These are phyloP conservation scores for Sigmodon hispidus DNA, from an alignment of 2,113 vertebrate genomes.

Conservation along the genomic window DNA sequence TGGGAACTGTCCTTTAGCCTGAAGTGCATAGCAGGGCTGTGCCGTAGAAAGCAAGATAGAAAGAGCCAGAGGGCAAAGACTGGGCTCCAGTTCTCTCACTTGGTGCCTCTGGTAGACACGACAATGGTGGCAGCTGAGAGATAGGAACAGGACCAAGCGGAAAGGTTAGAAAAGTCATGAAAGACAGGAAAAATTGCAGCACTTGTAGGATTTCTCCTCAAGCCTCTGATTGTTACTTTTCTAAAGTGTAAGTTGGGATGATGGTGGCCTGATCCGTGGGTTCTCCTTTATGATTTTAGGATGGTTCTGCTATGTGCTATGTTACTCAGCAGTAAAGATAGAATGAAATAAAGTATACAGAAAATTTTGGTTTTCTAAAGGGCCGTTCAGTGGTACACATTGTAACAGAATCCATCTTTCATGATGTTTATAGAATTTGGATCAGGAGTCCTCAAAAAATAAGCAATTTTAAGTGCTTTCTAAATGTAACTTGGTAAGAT, in stretches of 20 bases:
- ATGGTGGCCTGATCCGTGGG: not conserved
- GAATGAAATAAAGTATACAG: not conserved
- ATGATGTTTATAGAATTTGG: constrained; percentile 4
- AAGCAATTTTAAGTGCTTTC: not conserved
- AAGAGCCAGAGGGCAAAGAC: not conserved
- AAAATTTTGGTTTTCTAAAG: not conserved
- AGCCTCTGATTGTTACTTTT: not conserved
- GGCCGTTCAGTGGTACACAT: not conserved
- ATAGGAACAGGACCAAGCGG: accelerated
- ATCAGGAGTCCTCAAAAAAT: not conserved
- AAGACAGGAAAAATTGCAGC: not conserved
- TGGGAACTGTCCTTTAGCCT: not conserved
- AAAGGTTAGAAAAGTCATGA: not conserved
- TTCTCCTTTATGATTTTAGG: not conserved
- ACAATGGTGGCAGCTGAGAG: not conserved
- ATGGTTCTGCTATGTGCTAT: not conserved
- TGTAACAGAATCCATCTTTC: not conserved
- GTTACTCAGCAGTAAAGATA: not conserved
- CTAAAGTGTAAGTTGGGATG: not conserved
- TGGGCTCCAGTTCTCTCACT: not conserved
- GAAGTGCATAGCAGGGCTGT: not conserved
- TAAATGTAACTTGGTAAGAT: constrained; percentile 48
- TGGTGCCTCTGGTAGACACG: not conserved
- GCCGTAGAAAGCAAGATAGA: not conserved
- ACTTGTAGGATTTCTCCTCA: not conserved